Evolutionary conservation across 2,888 invertebrate genomes (phyloP).

Genomic region (Macrophya alboannulata): DNA sequence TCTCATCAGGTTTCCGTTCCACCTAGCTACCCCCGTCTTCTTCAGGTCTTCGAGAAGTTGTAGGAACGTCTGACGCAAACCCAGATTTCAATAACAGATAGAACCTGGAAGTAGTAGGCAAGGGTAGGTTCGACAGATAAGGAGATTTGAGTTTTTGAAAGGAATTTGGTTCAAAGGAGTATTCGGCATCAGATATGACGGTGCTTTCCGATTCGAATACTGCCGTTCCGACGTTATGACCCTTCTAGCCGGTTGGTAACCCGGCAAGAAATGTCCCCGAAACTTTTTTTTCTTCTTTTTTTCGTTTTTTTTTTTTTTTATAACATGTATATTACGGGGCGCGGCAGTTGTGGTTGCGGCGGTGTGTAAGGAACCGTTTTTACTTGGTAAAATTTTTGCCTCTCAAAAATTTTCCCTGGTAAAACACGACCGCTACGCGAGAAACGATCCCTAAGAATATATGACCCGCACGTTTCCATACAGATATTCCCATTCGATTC

Average conservation of each 20-base stretch:
- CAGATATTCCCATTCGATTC: background rate
- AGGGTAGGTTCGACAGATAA: slow-evolving; percentile 42
- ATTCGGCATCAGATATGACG: slow-evolving; percentile 52
- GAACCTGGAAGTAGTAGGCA: slow-evolving; percentile 41
- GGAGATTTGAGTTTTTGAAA: slow-evolving; percentile 45
- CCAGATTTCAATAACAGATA: slow-evolving; percentile 65
- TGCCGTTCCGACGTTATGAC: background rate
- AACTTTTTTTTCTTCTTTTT: too few species aligned
- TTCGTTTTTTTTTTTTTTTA: too few species aligned
- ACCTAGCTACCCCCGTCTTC: background rate
- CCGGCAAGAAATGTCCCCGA: background rate
- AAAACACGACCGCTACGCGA: background rate
- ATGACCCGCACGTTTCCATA: background rate
- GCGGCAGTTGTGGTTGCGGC: too few species aligned
- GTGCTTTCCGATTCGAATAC: slow-evolving; percentile 38
- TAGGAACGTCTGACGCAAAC: slow-evolving; percentile 55
- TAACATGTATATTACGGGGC: background rate
- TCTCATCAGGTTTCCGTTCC: slow-evolving; percentile 39
- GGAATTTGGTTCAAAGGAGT: slow-evolving; percentile 44
- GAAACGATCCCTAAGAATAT: background rate
- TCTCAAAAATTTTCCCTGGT: background rate
- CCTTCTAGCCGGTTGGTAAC: background rate
- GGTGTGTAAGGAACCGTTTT: background rate
- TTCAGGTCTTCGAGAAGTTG: slow-evolving; percentile 7
- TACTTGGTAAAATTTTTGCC: background rate